Percentiles rank a stretch among this genome's conserved stretches.
Evolutionary conservation across 2,113 vertebrate species (phyloP).

Genomic region (Mobula birostris): DNA sequence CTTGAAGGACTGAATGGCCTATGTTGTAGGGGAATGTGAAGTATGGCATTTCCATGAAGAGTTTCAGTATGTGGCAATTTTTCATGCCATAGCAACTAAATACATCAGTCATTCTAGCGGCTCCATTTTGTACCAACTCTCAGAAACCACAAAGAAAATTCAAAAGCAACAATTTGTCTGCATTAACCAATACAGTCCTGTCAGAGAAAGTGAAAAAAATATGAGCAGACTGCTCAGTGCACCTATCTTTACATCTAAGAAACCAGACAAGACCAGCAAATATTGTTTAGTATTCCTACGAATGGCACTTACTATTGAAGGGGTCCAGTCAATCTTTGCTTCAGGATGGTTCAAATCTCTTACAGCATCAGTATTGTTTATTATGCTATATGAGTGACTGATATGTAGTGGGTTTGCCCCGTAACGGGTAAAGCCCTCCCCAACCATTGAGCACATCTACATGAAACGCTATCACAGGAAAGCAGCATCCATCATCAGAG

Average conservation of each 20-base stretch:
- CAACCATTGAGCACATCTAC: too few relatives aligned
- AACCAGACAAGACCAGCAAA: background rate
- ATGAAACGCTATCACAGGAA: too few relatives aligned
- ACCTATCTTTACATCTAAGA: background rate
- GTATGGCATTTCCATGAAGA: background rate
- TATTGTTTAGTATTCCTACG: background rate
- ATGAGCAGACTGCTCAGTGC: background rate
- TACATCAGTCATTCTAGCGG: background rate
- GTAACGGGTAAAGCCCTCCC: too few relatives aligned
- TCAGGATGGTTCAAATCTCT: background rate
- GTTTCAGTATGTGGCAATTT: background rate
- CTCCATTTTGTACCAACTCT: background rate
- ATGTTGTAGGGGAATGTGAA: too few relatives aligned
- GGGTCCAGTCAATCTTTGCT: background rate
- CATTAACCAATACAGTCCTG: background rate
- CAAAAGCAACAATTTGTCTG: background rate
- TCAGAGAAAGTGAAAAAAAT: background rate
- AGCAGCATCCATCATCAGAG: too few relatives aligned
- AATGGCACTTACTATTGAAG: background rate
- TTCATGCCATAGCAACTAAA: background rate
- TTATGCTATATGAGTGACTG: background rate
- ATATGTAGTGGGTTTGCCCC: too few relatives aligned
- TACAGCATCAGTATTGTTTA: background rate
- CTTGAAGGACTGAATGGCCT: too few relatives aligned
- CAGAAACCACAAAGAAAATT: background rate